phyloP scores from a whole-genome alignment of 1,140 invertebrate genomes.

The Colletes latitarsis region DNA sequence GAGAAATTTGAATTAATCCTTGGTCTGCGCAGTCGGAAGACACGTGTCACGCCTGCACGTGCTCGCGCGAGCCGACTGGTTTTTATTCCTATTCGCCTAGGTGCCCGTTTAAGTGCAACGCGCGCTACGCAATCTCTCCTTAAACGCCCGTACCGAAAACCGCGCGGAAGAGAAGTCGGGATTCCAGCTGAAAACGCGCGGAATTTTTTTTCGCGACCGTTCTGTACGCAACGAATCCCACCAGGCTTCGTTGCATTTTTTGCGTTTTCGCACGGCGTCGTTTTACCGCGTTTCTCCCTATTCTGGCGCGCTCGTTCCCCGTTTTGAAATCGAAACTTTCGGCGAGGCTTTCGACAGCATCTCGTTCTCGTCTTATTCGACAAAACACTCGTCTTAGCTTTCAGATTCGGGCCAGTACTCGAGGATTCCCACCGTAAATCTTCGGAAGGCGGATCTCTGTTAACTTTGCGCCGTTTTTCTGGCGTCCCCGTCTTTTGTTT shows the following conservation, averaged over 20 bases:
- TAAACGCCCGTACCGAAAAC: slow-evolving; percentile 11
- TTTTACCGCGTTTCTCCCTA: neutral
- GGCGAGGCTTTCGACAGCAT: neutral
- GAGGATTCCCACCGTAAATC: too few relatives aligned
- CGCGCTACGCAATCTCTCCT: slow-evolving; percentile 32
- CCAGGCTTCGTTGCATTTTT: neutral
- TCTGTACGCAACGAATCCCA: neutral
- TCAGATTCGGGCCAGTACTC: too few relatives aligned
- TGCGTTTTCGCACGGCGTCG: neutral
- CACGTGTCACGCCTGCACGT: slow-evolving; percentile 10
- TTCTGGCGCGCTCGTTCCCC: neutral
- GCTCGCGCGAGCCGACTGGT: neutral
- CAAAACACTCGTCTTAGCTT: too few relatives aligned
- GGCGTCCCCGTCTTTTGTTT: neutral
- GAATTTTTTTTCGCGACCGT: slow-evolving; percentile 34
- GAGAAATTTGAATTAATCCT: too few relatives aligned
- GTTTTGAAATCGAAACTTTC: neutral
- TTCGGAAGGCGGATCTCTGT: too few relatives aligned
- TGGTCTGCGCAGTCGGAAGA: neutral
- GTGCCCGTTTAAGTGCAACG: slow-evolving; percentile 30
- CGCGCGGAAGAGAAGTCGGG: slow-evolving; percentile 4
- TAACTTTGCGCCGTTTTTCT: too few relatives aligned
- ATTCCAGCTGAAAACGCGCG: neutral
- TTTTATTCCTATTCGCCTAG: slow-evolving; percentile 8
- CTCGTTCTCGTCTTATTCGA: neutral